phyloP scores from a whole-genome alignment of 2,797 vertebrate species.

The Sebastes minor region DNA sequence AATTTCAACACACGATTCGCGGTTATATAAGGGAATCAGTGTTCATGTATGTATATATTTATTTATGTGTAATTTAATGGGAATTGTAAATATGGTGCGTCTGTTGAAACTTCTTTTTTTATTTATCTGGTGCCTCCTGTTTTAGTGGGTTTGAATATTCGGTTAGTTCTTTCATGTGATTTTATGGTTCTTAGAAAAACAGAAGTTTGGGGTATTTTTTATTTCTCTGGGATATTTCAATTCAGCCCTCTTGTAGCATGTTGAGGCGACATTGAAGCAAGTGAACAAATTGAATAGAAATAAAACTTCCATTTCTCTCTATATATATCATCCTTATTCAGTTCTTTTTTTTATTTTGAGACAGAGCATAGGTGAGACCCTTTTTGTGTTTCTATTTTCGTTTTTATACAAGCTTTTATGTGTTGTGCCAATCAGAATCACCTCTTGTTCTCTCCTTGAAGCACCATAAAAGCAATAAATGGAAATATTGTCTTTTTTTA shows the following conservation, averaged over 20 bases:
- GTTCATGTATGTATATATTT: conserved; percentile 99
- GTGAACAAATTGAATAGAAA: conserved; percentile 92
- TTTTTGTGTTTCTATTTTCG: conserved; percentile 88
- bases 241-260: conserved; percentile 99
- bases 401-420: conserved; percentile 87
- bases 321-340: conserved; percentile 86
- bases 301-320: conserved; percentile 89
- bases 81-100: conserved; percentile 99
- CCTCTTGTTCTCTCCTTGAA: conserved; percentile 89
- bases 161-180: conserved; percentile 97
- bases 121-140: conserved; percentile 99
- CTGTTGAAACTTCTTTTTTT: conserved; percentile 95
- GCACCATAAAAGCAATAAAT: conserved; percentile 97
- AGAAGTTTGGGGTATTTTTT: conserved; percentile 88
- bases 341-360: conserved; percentile 82
- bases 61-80: conserved; percentile 99
- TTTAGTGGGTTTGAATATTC: conserved; percentile 99
- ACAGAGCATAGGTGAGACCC: conserved; percentile 83
- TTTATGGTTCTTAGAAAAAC: conserved; percentile 97
- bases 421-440: conserved; percentile 91
- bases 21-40: conserved; percentile 99
- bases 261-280: conserved; percentile 94
- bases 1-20: conserved; percentile 93
- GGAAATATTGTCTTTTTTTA: conserved; percentile 90
- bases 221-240: conserved; percentile 92